Percentiles rank a stretch among this genome's conserved stretches.
Conservation (phyloP, 2,888 invertebrate species). For the Monochamus alternatus region DNA sequence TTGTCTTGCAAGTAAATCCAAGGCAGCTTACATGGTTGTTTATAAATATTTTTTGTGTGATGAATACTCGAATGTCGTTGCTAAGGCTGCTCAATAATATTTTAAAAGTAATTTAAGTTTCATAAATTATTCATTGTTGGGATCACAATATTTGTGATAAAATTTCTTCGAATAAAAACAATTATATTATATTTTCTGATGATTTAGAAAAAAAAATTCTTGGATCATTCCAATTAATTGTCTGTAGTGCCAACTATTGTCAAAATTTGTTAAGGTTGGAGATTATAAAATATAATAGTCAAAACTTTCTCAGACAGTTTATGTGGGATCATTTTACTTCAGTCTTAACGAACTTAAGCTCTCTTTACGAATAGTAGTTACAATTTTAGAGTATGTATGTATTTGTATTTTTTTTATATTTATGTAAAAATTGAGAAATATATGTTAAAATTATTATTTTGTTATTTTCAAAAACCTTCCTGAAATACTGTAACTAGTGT, state of each 20-base stretch:
- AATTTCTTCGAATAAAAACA: neutral
- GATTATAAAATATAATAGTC: neutral
- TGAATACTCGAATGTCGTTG: constrained; percentile 34
- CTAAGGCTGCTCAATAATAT: constrained; percentile 22
- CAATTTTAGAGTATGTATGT: constrained; percentile 22
- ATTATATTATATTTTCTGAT: neutral
- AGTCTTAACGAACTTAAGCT: neutral
- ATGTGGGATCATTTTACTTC: neutral
- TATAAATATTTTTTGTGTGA: constrained; percentile 28
- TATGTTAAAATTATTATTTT: constrained; percentile 25
- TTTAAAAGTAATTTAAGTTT: neutral
- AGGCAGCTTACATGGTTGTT: constrained; percentile 43
- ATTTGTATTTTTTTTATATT: constrained; percentile 34
- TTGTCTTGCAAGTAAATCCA: constrained; percentile 35
- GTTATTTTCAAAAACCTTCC: neutral
- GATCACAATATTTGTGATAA: neutral
- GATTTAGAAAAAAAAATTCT: neutral
- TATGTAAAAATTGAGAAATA: constrained; percentile 38
- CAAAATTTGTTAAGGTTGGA: neutral
- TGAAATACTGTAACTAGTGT: neutral
- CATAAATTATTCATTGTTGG: neutral
- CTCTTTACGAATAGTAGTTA: constrained; percentile 23
- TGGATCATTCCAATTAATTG: neutral
- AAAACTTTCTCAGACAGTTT: too few species aligned
- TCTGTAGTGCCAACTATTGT: neutral